Conservation (phyloP, 1,140 invertebrate genomes). For the Macrobrachium nipponense region DNA sequence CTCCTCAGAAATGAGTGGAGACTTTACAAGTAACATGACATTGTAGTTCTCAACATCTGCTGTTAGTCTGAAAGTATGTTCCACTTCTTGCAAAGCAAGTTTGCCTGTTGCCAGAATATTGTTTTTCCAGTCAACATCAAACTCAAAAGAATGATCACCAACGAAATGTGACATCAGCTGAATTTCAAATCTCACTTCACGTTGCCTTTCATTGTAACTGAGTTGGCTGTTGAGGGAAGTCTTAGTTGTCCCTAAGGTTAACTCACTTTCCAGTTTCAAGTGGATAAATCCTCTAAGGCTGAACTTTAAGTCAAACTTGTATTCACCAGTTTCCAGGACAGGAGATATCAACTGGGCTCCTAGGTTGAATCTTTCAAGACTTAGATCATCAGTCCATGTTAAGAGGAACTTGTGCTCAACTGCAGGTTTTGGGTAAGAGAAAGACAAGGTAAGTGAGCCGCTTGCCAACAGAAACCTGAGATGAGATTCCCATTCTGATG, state of each 20-base stretch:
- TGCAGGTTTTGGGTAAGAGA: slow-evolving; percentile 25
- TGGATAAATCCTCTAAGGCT: slow-evolving; percentile 12
- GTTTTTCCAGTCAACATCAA: slow-evolving; percentile 22
- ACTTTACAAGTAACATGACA: not conserved
- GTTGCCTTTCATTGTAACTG: slow-evolving; percentile 22
- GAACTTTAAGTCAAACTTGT: slow-evolving; percentile 22
- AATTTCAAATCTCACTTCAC: slow-evolving; percentile 14
- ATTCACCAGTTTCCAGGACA: not conserved
- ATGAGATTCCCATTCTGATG: slow-evolving; percentile 19
- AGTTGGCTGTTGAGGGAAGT: slow-evolving; percentile 8
- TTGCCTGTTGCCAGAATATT: slow-evolving; percentile 15
- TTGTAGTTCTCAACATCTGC: slow-evolving; percentile 10
- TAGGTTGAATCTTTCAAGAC: slow-evolving; percentile 26
- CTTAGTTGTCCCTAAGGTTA: slow-evolving; percentile 5
- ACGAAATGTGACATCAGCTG: slow-evolving; percentile 30
- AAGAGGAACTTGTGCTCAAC: slow-evolving; percentile 27
- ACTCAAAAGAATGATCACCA: slow-evolving; percentile 15
- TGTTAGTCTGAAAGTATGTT: slow-evolving; percentile 22
- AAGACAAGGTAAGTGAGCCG: not conserved
- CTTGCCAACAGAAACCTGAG: not conserved
- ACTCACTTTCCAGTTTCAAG: slow-evolving; percentile 7
- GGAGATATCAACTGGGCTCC: slow-evolving; percentile 15
- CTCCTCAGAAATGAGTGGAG: slow-evolving; percentile 33
- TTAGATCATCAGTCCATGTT: slow-evolving; percentile 25
- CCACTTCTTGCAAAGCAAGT: not conserved